Evolutionary conservation across 2,113 vertebrate species (phyloP), one percentile per base, ranked within the genome.

Genomic region (Cottus gobio): DNA sequence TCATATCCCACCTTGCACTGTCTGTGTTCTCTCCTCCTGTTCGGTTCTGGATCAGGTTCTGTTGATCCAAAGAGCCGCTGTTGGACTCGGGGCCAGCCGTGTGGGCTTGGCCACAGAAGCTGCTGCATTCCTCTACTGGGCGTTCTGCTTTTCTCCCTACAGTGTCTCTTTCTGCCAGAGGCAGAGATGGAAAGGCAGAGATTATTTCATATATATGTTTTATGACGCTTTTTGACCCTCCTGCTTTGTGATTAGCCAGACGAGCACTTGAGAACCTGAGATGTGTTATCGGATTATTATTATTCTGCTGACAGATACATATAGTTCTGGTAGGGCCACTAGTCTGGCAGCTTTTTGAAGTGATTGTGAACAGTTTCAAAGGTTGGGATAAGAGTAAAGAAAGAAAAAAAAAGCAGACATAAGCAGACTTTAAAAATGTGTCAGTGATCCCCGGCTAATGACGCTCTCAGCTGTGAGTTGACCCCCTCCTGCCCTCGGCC

Each of bases 81-180:
- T 87, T 67, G 80, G 88, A 88, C 72, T 87, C 28, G 0, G 83
- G 79, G 80, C 77, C 79, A 82, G 85, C 36, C 69, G 52, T 87
- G 83, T 85, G 89, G 90, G 89, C 85, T 79, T 79, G 86, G 87
- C 87, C 76, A 87, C 87, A 86, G 90, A 88, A 84, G 85, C 85
- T 68, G 83, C 80, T 70, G 86, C 92, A 93, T 94, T 94, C 92
- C 90, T 93, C 82, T 20, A 50, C 82, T 85, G 87, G 91, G 92
- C 90, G 90, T 92, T 93, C 84, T 67, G 84, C 70, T 90, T 79
- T 37, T 84, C 83, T 89, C 81, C 75, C 73, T 63, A 62, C 66
- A 44, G 71, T 69, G 73, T 85, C 84, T 73, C 66, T 63, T 71
- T 68, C 73, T 83, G 37, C 86, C 85, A 83, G 66, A 61, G n/a